Percentiles rank a stretch among this genome's conserved stretches.
Evolutionary conservation across 1,140 invertebrate genomes (phyloP).

Genomic region (Cotesia glomerata): DNA sequence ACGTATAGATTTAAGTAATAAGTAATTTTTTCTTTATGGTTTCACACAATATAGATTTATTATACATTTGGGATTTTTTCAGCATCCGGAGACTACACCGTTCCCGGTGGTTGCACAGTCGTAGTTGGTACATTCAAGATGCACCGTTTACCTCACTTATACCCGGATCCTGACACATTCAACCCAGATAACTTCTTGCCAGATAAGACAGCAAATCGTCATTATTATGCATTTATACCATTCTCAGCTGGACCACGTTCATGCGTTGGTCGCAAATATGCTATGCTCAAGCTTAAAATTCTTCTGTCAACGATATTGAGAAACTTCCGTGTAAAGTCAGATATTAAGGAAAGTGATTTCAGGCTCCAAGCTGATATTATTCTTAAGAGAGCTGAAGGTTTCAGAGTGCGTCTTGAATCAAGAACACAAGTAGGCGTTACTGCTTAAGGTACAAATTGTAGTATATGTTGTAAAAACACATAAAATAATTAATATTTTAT

Average conservation of each 20-base stretch:
- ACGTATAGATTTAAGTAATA: too few species aligned
- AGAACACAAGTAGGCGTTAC: slow-evolving; percentile 59
- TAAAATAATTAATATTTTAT: too few species aligned
- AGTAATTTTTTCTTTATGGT: slow-evolving; percentile 4
- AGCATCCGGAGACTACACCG: slow-evolving; percentile 64
- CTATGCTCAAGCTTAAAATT: slow-evolving; percentile 86
- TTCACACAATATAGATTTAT: not conserved
- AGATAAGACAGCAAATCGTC: slow-evolving; percentile 75
- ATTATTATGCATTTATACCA: slow-evolving; percentile 85
- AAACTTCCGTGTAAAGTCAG: slow-evolving; percentile 76
- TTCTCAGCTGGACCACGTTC: slow-evolving; percentile 86
- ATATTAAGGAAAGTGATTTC: slow-evolving; percentile 74
- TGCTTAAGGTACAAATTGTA: slow-evolving; percentile 36
- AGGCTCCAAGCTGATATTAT: slow-evolving; percentile 82
- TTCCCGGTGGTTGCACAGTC: slow-evolving; percentile 72
- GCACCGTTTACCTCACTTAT: slow-evolving; percentile 75
- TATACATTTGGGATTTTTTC: slow-evolving; percentile 23
- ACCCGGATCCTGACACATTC: slow-evolving; percentile 79
- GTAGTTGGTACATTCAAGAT: slow-evolving; percentile 71
- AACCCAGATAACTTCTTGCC: slow-evolving; percentile 85
- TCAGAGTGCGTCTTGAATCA: slow-evolving; percentile 73
- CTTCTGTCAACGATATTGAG: slow-evolving; percentile 84
- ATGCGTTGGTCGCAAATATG: slow-evolving; percentile 88
- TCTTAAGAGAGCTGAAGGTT: slow-evolving; percentile 80
- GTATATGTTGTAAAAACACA: too few species aligned